Evolutionary conservation across 1,140 invertebrate genomes (phyloP), one percentile per base, ranked within the genome.

Genomic region (Drosophila cardini): DNA sequence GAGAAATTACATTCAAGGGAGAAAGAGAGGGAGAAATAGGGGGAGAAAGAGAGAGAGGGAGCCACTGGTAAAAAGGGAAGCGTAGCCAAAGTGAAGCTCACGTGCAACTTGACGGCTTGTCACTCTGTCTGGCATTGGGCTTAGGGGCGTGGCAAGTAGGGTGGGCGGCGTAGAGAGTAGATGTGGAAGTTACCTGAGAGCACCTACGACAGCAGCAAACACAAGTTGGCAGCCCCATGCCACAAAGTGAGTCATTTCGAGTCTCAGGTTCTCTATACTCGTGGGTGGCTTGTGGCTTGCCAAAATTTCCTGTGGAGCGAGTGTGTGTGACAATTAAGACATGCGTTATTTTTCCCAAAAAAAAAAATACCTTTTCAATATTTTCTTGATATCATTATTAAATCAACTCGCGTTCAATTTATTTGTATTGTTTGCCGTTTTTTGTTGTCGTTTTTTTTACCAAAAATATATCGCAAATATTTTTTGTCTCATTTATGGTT

Each of bases 191-290:
- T 45, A 45, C 15, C 43, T 10, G 45, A 32, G 15, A 10, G 56
- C 34, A 21, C 38, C 40, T 45, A 45, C 50, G 48, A 55, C 32
- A 48, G 15, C 71, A 15, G 6, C 48, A 43, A 15, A 2, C 48
- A 43, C 26, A 21, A 53, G 40, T 32, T 30, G 46, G 71, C 56
- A 68, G 63, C 63, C 13, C 53, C 30, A 32, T 38, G 32, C 50
- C 55, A 9, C 71, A 69, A 69, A 69, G 36, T 69, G 71, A 73
- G 64, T 69, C 64, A 69, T 73, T 73, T 73, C 11, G 50, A 65
- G 61, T 50, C 52, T 48, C 61, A 30, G 32, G 60, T 53, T 56
- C 53, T 64, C 21, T 65, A 13, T 46, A 9, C 50, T 46, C n/a
- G 60, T 53, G 57, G 36, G 56, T 26, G 21, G 21, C 5, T 2